Evolutionary conservation across 2,797 vertebrate species (phyloP).

Genomic region (Sebastolobus alascanus): DNA sequence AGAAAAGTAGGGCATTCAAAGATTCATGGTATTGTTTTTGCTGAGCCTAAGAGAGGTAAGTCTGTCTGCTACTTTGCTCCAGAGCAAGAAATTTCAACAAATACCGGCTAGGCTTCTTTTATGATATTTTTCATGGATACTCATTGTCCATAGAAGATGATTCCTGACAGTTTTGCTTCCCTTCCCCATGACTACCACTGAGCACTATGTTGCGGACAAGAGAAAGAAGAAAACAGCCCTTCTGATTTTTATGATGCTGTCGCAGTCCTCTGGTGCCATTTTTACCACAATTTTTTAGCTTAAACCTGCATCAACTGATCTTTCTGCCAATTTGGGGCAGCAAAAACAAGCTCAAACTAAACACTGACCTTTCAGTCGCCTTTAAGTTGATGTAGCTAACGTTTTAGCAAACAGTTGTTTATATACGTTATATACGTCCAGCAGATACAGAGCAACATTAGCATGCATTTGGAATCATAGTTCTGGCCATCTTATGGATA

Average conservation of each 20-base stretch:
- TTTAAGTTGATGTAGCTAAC: not conserved
- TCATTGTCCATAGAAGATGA: not conserved
- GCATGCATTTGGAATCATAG: not conserved
- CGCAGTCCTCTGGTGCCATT: not conserved
- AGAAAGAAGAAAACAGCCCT: not conserved
- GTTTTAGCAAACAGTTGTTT: not conserved
- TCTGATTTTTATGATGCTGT: not conserved
- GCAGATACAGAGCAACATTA: not conserved
- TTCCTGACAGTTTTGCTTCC: not conserved
- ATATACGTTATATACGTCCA: not conserved
- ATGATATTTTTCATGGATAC: not conserved
- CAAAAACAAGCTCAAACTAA: not conserved
- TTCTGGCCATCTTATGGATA: no score
- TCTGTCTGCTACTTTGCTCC: not conserved
- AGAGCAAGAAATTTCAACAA: not conserved
- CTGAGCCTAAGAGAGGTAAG: not conserved
- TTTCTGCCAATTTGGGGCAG: no score
- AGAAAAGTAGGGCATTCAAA: conserved; percentile 45
- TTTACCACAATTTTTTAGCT: not conserved
- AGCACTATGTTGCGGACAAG: not conserved
- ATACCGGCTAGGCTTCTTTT: not conserved
- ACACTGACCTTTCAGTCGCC: not conserved
- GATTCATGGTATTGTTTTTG: not conserved
- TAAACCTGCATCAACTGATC: not conserved
- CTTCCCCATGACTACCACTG: not conserved